These are phyloP conservation scores for Calyptomena viridis DNA, from an alignment of 2,113 vertebrate genomes.

Conservation along the genomic window DNA sequence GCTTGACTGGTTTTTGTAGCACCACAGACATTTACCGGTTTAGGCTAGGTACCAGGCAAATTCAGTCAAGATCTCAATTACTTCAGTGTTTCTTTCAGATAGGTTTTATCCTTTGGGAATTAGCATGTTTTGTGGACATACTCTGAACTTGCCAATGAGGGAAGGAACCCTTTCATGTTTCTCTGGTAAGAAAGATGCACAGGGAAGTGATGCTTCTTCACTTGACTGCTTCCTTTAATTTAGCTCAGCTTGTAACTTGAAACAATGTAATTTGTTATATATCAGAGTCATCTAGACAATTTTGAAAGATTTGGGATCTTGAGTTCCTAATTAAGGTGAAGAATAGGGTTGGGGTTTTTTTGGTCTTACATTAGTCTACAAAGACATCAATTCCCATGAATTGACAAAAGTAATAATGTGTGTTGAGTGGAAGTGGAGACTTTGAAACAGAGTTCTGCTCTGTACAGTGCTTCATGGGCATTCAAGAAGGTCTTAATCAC, in stretches of 20 bases:
- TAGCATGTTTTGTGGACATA: neutral
- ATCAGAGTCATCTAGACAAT: neutral
- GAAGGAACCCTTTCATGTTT: neutral
- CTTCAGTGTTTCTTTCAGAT: neutral
- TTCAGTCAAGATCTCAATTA: neutral
- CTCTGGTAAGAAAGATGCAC: neutral
- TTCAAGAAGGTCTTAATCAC: neutral
- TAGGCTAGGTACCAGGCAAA: neutral
- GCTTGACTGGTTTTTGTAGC: neutral
- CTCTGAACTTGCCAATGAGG: neutral
- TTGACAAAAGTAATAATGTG: neutral
- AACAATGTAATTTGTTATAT: neutral
- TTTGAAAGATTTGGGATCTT: neutral
- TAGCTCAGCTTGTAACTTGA: neutral
- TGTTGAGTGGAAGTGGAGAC: neutral
- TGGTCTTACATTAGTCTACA: neutral
- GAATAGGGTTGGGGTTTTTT: neutral
- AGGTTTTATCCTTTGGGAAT: neutral
- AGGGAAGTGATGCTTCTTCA: neutral
- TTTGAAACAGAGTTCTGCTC: neutral
- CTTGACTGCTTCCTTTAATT: neutral
- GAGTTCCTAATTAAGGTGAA: neutral
- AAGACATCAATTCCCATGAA: neutral
- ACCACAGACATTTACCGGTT: neutral
- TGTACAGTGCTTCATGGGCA: neutral